A percentile compares a stretch with the other conserved stretches of the same genome.
Conservation (phyloP, 37 sponge, comb jelly and placozoan species). For the Lycopodina hypogea region DNA sequence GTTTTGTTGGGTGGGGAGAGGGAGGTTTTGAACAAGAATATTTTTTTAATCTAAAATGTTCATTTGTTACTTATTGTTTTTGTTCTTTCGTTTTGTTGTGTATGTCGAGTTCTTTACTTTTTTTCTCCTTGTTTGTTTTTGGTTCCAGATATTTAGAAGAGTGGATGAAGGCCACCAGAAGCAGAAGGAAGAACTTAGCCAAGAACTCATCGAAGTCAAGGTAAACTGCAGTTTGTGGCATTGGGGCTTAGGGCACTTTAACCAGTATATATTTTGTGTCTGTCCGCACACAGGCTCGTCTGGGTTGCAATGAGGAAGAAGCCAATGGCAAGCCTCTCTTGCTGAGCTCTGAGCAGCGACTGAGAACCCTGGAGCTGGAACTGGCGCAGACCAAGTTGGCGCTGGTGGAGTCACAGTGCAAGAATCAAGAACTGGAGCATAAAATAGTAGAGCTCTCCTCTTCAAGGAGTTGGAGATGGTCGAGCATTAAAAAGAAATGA, state of each 20-base stretch:
- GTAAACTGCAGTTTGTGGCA: conserved; percentile 44
- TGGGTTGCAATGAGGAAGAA: conserved; percentile 18
- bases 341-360: conserved; percentile 71
- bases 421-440: conserved; percentile 79
- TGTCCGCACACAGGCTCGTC: conserved; percentile 13
- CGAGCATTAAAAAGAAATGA: neutral
- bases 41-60: neutral
- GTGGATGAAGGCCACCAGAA: conserved; percentile 83
- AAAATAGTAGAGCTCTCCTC: conserved; percentile 20
- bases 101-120: no score
- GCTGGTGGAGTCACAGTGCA: conserved; percentile 84
- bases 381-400: conserved; percentile 89
- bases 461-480: neutral
- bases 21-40: no score
- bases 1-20: no score
- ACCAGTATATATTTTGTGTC: neutral
- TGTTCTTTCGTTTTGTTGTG: no score
- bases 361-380: conserved; percentile 83
- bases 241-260: neutral
- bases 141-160: conserved; percentile 52
- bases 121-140: neutral
- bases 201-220: conserved; percentile 82
- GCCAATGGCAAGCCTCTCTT: conserved; percentile 8
- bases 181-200: conserved; percentile 77
- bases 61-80: neutral